Conservation (phyloP, 2,113 vertebrate species). For the Chlamydotis undulata region DNA sequence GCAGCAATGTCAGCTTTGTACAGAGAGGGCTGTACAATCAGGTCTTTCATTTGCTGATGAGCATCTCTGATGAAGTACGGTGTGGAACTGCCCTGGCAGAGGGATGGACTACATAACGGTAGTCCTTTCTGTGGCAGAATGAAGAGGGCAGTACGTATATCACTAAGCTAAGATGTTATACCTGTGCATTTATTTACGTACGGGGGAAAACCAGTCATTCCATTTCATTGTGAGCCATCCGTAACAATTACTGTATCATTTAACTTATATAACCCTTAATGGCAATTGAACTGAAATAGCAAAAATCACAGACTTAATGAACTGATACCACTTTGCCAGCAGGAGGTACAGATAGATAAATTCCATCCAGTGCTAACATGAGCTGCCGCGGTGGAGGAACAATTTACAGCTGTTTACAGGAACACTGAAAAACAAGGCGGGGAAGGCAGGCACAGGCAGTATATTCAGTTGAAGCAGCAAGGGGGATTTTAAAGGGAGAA, state of each 20-base stretch:
- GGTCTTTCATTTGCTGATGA: constrained; percentile 54
- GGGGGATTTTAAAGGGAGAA: neutral
- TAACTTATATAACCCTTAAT: neutral
- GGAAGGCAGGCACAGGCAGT: neutral
- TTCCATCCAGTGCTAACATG: neutral
- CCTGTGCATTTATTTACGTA: neutral
- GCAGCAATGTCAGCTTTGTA: neutral
- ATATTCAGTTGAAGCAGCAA: neutral
- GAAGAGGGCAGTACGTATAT: neutral
- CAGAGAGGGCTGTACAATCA: constrained; percentile 1
- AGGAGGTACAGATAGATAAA: neutral
- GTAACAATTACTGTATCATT: neutral
- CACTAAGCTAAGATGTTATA: neutral
- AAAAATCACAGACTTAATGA: neutral
- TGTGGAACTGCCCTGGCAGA: neutral
- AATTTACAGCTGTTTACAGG: constrained; percentile 23
- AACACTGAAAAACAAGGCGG: neutral
- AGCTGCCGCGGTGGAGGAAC: neutral
- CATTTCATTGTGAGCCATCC: neutral
- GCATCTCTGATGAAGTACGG: neutral
- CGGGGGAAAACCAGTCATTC: neutral
- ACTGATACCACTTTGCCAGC: neutral
- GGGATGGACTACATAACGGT: neutral
- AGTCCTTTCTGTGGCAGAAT: neutral
- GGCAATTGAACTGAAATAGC: neutral